Base-by-base conservation (phyloP, 1,140 invertebrate genomes). In the Hermetia illucens region DNA sequence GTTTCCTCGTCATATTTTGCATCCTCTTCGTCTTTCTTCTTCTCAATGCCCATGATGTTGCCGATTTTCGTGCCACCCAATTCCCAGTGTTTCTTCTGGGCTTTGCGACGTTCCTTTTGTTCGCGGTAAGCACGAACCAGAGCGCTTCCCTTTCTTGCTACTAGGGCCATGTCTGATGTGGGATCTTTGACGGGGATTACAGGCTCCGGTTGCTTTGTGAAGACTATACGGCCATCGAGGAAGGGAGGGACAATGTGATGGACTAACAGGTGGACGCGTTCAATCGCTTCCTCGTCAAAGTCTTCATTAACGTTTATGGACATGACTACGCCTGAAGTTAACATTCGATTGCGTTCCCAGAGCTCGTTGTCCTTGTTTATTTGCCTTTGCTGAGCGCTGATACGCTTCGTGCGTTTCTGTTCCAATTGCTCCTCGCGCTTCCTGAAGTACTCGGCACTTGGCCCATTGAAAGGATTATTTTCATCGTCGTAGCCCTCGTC, bases 221-320 rank as follows among this genome's bases (percentile, higher is more conserved):
- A 99, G 0, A 97, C 93, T 53, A 98, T 97, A 27, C 95, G 70
- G 1, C 95, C 96, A 68, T 99, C 96, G 3, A 99, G 66, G 64
- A 99, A 99, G 5, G 96, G 96, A 2, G 96, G 96, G 4, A 99
- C 88, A 36, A 98, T 93, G 59, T 99, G 98, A 55, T 98, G 93
- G 1, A 99, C 94, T n/a, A 98, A 64, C 5, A 99, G 63, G 70
- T 98, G 93, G 1, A 98, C 93, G 40, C 93, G 61, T 37, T 85
- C 85, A 9, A 75, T 66, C 21, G 88, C 92, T 65, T 93, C 90
- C 52, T 98, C 90, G 48, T 89, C 89, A 54, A 90, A 84, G 58
- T 97, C 89, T 46, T 94, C 87, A 53, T 90, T 92, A 35, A 86
- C 75, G 46, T 87, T 85, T 2, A 92, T 72, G 25, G 82, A 82